Evolutionary conservation across 1,140 invertebrate genomes (phyloP).

Genomic region (Archivesica marissinica): DNA sequence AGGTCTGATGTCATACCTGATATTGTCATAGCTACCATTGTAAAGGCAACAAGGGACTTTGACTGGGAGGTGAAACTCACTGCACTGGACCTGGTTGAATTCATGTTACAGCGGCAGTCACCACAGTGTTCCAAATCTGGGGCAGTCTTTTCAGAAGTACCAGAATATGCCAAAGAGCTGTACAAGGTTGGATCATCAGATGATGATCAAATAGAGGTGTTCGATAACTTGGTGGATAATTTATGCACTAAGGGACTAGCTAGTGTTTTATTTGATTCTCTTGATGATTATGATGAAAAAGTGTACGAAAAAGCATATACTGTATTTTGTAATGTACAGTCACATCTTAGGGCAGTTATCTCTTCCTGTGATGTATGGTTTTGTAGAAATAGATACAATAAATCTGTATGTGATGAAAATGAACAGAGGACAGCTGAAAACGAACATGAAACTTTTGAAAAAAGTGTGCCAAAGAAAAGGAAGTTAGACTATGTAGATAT

Average conservation of each 20-base stretch:
- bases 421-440: no score
- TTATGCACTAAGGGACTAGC: not conserved
- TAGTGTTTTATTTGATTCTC: not conserved
- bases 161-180: not conserved
- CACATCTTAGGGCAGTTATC: no score
- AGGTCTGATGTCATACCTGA: not conserved
- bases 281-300: slow-evolving; percentile 47
- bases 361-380: no score
- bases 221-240: not conserved
- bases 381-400: no score
- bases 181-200: not conserved
- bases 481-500: not conserved
- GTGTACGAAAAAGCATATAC: slow-evolving; percentile 20
- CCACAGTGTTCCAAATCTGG: not conserved
- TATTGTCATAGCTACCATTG: not conserved
- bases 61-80: slow-evolving; percentile 49
- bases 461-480: not conserved
- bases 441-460: no score
- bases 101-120: slow-evolving; percentile 4
- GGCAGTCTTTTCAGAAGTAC: not conserved
- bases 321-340: not conserved
- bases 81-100: not conserved
- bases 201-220: not conserved
- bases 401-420: no score
- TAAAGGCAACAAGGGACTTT: slow-evolving; percentile 20